Base-by-base conservation (phyloP, 2,113 vertebrate species). In the Oncorhynchus kisutch region DNA sequence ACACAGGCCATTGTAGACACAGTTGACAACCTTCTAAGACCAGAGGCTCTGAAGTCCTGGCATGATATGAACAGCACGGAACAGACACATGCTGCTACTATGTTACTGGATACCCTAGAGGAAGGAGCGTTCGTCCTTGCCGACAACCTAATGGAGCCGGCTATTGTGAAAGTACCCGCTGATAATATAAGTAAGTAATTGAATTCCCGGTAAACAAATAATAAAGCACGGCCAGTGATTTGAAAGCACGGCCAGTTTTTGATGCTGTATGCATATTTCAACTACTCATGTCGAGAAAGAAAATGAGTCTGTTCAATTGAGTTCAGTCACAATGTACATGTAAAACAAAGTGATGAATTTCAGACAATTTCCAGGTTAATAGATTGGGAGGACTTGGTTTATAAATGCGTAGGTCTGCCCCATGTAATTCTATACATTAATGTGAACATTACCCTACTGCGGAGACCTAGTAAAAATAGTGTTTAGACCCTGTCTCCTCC, bases 91-190 rank as follows among this genome's bases (percentile, higher is more conserved):
- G 96, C 97, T 2, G 97, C 98, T 84, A 99, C 98, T 3, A 98
- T 99, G 98, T 90, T 99, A 88, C 94, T 99, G 16, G 98, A 99
- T 83, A 99, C 98, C 0, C 69, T 99, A 73, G 97, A 99, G 92
- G 98, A 99, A 92, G 97, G 98, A 11, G 98, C 98, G 27, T 99
- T 99, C 80, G 97, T 99, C 83, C 93, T 99, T 20, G 98, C 98
- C 48, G 98, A 99, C 92, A 99, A 99, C 90, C 96, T 99, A 22
- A 94, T 97, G 86, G 97, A 99, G 87, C 97, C 98, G 9, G 96
- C 97, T 2, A 95, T 96, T 39, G 98, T 99, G 79, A 97, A 98
- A 75, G 98, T 99, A 92, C 97, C 98, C 59, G 97, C 97, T 69
- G 97, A 96, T 91, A 97, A 99, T 80, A 99, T 99, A 24, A 96